Base-by-base conservation (phyloP, 2,888 invertebrate species). In the Leptinotarsa rubiginosa region DNA sequence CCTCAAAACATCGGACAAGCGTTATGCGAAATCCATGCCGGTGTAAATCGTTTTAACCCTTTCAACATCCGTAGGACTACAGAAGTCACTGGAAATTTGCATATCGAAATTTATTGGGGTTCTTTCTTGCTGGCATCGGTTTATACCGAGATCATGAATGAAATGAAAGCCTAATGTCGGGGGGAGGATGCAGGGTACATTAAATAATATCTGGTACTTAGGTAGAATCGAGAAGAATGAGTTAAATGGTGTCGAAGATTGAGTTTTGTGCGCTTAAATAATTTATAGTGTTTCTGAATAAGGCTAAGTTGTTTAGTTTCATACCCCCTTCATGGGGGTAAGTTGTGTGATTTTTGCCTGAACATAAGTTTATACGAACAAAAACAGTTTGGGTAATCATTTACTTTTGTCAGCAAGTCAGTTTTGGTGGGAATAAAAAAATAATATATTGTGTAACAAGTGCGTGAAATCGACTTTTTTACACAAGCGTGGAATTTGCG, bases 241-340 rank as follows among this genome's bases (percentile, higher is more conserved):
- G 56, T 69, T 69, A 69, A 69, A 69, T 69, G 69, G 47, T 56
- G 69, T 47, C 47, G 69, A 69, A 69, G 54, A 56, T 56, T 59
- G 16, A n/a, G 16, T 69, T 54, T 52, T 54, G 54, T 49, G 54
- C 31, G 18, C 25, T 18, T 69, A 22, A 47, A 41, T 41, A 47
- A 69, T 69, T 69, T 59, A 69, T 69, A 47, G 15, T 22, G 18
- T 69, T n/a, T 31, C 16, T 13, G 56, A 16, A 56, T 56, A 25
- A 20, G 15, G 56, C 56, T 62, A 62, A 62, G 62, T 62, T 62
- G 62, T 56, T 56, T 56, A 22, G 56, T 22, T 56, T 56, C 4
- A 22, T 56, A 22, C 15, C 20, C 56, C 20, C 56, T 20, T 22
- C 22, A 15, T n/a, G 4, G 50, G 50, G n/a, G n/a, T 50, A 50